Evolutionary conservation across 2,888 invertebrate species (phyloP), one percentile per base, ranked within the genome.

Genomic region (Leptura quadrifasciata): DNA sequence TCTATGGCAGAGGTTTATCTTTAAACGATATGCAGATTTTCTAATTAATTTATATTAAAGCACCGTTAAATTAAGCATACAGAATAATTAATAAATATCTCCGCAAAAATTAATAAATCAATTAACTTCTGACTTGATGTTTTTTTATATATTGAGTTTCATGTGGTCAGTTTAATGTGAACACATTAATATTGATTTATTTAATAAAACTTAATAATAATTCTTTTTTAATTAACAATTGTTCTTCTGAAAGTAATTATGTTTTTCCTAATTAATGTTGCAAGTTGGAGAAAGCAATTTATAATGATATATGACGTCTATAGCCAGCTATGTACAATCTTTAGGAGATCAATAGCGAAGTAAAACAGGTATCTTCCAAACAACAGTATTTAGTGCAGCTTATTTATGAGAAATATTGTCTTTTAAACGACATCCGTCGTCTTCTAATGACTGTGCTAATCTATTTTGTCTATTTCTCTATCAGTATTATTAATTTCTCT

Each of bases 71-170:
- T 55, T 31, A 18, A 57, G 31, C 35, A 18, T n/a, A 55, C 17
- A 31, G 31, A 15, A 68, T 68, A 55, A 67, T 67, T 55, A 68
- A 55, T 68, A 68, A 68, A 55, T 24, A 20, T 21, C 21, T 27
- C 31, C n/a, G 10, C 12, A 60, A 72, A 74, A 60, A 69, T 68
- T 68, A 68, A 69, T 78, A 60, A 76, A 78, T 76, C 76, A 76
- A 78, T 78, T 78, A 76, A 71, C 69, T 68, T 69, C 69, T 64
- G 67, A 65, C 52, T 64, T 68, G 70, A 20, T 57, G 35, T 67
- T 76, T 39, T 76, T 77, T 76, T 69, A 76, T 58, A 77, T 67
- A 63, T 68, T 77, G 69, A 75, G 39, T 61, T 58, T 72, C 74
- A 74, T 69, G 31, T 72, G 67, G 58, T 60, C 63, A 17, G 24